A percentile compares a stretch with the other conserved stretches of the same genome.
Conservation (phyloP, 2,888 invertebrate species). For the Cylloceria caligata region DNA sequence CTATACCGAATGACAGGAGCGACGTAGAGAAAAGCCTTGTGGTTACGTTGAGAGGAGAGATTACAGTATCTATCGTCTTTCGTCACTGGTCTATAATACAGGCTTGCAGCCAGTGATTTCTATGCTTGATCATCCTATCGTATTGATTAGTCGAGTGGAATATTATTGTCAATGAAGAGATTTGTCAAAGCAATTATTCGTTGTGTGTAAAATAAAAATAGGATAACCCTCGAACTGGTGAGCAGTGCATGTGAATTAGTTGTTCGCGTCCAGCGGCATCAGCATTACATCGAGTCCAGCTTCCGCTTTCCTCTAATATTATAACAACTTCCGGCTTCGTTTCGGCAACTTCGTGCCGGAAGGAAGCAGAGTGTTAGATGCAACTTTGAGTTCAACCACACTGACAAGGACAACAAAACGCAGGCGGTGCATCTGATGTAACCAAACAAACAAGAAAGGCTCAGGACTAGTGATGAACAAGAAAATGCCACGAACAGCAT, state of each 20-base stretch:
- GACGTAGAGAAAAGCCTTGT: slow-evolving; percentile 30
- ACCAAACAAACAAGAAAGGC: slow-evolving; percentile 31
- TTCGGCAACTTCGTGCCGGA: slow-evolving; percentile 39
- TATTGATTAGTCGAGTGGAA: neutral
- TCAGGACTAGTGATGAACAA: slow-evolving; percentile 9
- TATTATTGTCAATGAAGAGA: neutral
- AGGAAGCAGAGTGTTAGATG: neutral
- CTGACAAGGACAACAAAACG: slow-evolving; percentile 30
- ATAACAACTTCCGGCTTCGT: slow-evolving; percentile 37
- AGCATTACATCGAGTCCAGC: neutral
- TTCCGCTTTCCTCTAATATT: neutral
- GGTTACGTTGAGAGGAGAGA: slow-evolving; percentile 31
- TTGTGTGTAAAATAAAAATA: slow-evolving; percentile 18
- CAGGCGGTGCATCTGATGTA: slow-evolving; percentile 31
- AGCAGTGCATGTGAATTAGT: neutral
- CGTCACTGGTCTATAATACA: slow-evolving; percentile 39
- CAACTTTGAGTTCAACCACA: slow-evolving; percentile 36
- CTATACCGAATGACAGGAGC: slow-evolving; percentile 49
- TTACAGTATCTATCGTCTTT: slow-evolving; percentile 41
- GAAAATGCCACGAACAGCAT: slow-evolving; percentile 12
- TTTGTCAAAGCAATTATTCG: neutral
- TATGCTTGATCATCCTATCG: slow-evolving; percentile 8
- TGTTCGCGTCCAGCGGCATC: slow-evolving; percentile 7
- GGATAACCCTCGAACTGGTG: slow-evolving; percentile 1
- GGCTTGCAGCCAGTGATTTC: slow-evolving; percentile 16